Evolutionary conservation across 2,113 vertebrate species (phyloP).

Genomic region (Periophthalmodon schlosseri): DNA sequence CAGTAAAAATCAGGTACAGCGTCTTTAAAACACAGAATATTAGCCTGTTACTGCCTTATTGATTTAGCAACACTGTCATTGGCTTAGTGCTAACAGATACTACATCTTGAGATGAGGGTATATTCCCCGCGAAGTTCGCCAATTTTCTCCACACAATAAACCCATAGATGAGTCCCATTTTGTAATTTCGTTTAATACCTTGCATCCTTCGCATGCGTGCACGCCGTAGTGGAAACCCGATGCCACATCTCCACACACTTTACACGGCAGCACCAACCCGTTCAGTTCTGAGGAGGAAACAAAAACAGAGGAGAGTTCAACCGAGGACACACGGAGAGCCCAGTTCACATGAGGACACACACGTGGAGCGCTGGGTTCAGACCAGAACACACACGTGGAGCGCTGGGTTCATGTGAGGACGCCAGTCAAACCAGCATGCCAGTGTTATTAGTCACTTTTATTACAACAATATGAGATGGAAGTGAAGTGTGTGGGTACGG

Average conservation of each 20-base stretch:
- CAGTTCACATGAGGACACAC: neutral
- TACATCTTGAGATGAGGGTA: too few species aligned
- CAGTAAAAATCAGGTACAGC: too few species aligned
- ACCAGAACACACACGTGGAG: neutral
- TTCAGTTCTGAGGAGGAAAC: constrained; percentile 84
- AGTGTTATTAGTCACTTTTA: too few species aligned
- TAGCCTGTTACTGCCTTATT: too few species aligned
- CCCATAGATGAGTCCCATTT: too few species aligned
- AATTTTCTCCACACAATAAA: neutral
- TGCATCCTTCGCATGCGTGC: constrained; percentile 96
- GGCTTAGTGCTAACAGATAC: too few species aligned
- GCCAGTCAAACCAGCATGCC: neutral
- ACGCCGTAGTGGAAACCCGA: constrained; percentile 98
- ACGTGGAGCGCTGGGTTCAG: neutral
- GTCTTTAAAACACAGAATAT: too few species aligned
- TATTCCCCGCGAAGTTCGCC: neutral
- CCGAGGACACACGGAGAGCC: neutral
- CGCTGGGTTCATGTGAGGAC: neutral
- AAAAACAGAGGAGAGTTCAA: constrained; percentile 5
- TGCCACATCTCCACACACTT: constrained; percentile 96
- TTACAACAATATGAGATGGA: neutral
- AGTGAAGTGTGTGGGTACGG: neutral
- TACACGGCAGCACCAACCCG: constrained; percentile 95
- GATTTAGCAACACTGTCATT: too few species aligned
- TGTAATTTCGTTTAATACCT: constrained; percentile 72